A percentile compares a stretch with the other conserved stretches of the same genome.
These are phyloP conservation scores for Panulirus ornatus DNA, from an alignment of 1,140 invertebrate species.

Conservation along the genomic window DNA sequence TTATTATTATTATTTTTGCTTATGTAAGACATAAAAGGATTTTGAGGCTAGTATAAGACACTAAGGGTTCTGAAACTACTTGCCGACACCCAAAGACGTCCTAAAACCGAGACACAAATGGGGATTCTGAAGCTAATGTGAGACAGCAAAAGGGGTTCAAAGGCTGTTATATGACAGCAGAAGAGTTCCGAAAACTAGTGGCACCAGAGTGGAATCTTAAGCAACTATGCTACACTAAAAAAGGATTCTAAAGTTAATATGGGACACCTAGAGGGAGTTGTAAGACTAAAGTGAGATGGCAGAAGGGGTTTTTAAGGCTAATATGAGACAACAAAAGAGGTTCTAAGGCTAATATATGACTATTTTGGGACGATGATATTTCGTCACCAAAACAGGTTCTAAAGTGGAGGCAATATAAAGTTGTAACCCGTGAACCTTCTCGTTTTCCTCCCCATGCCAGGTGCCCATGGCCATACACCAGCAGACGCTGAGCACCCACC, in stretches of 20 bases:
- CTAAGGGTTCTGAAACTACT: no score
- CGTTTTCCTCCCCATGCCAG: slow-evolving; percentile 21
- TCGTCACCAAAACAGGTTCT: background rate
- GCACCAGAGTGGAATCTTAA: no score
- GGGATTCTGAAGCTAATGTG: background rate
- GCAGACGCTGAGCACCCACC: slow-evolving; percentile 64
- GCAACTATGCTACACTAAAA: no score
- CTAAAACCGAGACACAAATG: no score
- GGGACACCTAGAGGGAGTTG: background rate
- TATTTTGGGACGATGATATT: background rate
- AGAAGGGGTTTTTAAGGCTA: background rate
- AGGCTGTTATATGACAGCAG: background rate
- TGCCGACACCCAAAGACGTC: no score
- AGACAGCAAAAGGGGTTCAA: background rate
- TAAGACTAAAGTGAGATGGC: background rate
- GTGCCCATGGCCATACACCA: slow-evolving; percentile 75
- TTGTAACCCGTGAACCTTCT: background rate
- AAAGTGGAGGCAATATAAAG: background rate
- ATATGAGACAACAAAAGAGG: background rate
- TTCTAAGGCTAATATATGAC: background rate
- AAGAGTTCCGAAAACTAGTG: no score
- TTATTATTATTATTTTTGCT: slow-evolving; percentile 7
- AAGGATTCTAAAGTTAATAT: background rate
- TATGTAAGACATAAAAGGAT: no score
- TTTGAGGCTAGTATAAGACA: no score